These are phyloP conservation scores for Buceros bicornis DNA, from an alignment of 2,797 vertebrate species.

Conservation along the genomic window DNA sequence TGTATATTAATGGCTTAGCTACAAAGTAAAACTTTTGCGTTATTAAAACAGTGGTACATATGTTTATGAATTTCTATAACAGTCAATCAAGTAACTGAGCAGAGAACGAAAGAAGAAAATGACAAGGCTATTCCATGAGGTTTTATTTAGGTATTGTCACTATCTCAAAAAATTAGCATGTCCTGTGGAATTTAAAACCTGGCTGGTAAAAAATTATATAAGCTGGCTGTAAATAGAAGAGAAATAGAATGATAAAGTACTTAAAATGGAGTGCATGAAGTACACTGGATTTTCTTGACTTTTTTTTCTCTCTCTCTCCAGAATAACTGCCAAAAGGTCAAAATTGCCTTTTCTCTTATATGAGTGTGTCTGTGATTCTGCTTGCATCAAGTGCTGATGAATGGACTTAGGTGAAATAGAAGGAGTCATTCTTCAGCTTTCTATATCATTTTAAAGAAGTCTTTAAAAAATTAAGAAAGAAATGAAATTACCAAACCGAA, in stretches of 20 bases:
- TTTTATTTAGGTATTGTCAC: neutral
- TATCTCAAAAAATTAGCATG: neutral
- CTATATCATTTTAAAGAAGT: neutral
- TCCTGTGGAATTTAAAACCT: neutral
- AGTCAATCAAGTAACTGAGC: neutral
- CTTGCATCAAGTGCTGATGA: neutral
- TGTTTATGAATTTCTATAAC: neutral
- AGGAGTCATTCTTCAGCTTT: neutral
- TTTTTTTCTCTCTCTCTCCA: neutral
- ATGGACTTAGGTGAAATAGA: neutral
- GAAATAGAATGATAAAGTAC: neutral
- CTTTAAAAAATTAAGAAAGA: neutral
- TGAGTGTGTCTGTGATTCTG: neutral
- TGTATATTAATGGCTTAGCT: neutral
- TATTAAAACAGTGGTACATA: neutral
- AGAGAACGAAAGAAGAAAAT: constrained; percentile 6
- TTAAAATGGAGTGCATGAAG: neutral
- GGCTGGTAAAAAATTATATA: neutral
- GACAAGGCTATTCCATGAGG: neutral
- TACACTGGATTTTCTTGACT: neutral
- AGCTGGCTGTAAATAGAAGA: neutral
- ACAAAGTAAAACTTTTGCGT: neutral
- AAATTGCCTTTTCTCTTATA: neutral
- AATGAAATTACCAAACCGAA: neutral
- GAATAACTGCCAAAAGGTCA: neutral